Conservation (phyloP, 2,888 invertebrate genomes). For the Cabera pusaria region DNA sequence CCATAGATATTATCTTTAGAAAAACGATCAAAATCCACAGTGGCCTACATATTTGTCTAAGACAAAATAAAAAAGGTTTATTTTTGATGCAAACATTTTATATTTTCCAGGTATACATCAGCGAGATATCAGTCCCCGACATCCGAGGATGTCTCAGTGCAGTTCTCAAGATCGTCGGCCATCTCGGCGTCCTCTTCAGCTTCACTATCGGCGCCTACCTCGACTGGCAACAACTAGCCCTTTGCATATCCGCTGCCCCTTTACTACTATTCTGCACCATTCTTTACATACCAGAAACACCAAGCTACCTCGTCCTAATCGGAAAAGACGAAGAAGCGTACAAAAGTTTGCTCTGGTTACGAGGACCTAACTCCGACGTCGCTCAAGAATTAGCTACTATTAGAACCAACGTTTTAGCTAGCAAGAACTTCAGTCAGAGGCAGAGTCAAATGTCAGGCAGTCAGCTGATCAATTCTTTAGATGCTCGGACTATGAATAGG, state of each 20-base stretch:
- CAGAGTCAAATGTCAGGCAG: constrained; percentile 63
- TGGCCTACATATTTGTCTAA: no score
- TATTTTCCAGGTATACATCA: constrained; percentile 90
- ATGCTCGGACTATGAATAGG: constrained; percentile 73
- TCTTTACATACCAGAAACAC: constrained; percentile 94
- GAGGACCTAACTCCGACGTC: constrained; percentile 92
- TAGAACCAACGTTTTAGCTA: constrained; percentile 86
- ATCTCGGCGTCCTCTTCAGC: constrained; percentile 92
- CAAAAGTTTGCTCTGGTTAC: constrained; percentile 89
- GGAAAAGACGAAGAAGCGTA: constrained; percentile 87
- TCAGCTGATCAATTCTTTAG: constrained; percentile 67
- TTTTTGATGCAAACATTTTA: no score
- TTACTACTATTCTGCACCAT: constrained; percentile 89
- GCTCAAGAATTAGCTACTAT: constrained; percentile 88
- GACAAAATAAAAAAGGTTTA: no score
- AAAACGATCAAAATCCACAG: no score
- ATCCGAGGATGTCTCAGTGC: constrained; percentile 94
- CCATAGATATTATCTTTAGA: no score
- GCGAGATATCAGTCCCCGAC: constrained; percentile 94
- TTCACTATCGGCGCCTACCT: constrained; percentile 92
- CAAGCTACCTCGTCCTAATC: constrained; percentile 90
- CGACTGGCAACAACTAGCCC: constrained; percentile 93
- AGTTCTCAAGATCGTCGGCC: constrained; percentile 92
- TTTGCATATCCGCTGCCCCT: constrained; percentile 90
- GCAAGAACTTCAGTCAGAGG: constrained; percentile 75